Evolutionary conservation across 2,888 invertebrate genomes (phyloP).

Genomic region (Resseliella maxima): DNA sequence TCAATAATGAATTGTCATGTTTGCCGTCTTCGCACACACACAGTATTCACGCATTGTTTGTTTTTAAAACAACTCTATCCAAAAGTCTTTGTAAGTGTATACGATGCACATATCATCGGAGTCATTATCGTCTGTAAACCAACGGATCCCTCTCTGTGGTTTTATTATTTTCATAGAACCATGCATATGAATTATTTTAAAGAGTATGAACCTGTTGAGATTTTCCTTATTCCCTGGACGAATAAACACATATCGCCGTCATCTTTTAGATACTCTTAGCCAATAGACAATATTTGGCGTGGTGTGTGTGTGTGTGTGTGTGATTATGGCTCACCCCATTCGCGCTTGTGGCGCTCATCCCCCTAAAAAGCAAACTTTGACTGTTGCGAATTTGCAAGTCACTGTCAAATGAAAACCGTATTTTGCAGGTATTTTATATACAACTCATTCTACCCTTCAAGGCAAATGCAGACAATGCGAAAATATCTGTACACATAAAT

Average conservation of each 20-base stretch:
- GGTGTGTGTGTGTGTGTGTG: background rate
- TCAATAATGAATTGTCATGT: constrained; percentile 28
- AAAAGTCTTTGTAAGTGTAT: background rate
- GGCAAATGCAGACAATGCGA: background rate
- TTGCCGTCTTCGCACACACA: background rate
- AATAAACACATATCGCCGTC: constrained; percentile 25
- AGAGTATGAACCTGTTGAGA: constrained; percentile 56
- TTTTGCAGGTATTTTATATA: no score
- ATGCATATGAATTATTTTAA: constrained; percentile 46
- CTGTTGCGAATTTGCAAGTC: no score
- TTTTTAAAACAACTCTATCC: constrained; percentile 35
- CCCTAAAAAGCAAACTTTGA: no score
- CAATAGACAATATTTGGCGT: background rate
- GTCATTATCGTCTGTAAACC: constrained; percentile 48
- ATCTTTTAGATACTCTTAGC: constrained; percentile 3
- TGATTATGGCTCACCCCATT: background rate
- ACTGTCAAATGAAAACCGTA: no score
- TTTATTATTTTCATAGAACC: constrained; percentile 34
- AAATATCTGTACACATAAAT: background rate
- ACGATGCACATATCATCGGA: constrained; percentile 41
- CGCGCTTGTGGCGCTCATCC: no score
- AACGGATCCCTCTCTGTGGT: constrained; percentile 54
- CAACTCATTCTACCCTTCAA: no score
- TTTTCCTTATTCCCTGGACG: constrained; percentile 42
- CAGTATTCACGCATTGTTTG: constrained; percentile 22